These are phyloP conservation scores for Hemiprocne comata DNA, from an alignment of 2,113 vertebrate species.

Conservation along the genomic window DNA sequence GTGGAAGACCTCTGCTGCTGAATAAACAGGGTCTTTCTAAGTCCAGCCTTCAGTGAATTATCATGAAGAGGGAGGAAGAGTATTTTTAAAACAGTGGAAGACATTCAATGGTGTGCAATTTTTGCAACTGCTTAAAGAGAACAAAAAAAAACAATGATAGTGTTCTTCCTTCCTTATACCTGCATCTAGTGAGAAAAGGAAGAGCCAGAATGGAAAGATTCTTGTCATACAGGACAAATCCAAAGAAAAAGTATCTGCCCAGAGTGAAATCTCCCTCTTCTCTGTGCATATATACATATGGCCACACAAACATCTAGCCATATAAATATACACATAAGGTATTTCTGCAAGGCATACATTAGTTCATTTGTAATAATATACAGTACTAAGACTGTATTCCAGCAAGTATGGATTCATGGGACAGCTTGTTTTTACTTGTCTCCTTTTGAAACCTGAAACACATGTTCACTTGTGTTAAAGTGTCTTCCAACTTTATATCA, in stretches of 20 bases:
- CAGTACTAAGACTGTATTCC: neutral
- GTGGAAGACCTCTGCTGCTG: neutral
- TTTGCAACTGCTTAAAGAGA: neutral
- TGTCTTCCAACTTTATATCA: neutral
- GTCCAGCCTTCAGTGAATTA: neutral
- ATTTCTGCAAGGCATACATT: constrained; percentile 4
- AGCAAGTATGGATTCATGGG: neutral
- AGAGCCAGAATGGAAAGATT: neutral
- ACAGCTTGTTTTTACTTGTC: constrained; percentile 43
- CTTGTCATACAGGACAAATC: neutral
- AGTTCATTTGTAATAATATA: constrained; percentile 44
- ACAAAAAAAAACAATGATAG: constrained; percentile 11
- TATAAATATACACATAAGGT: constrained; percentile 21
- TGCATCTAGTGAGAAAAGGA: neutral
- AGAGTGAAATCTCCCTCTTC: neutral
- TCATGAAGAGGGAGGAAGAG: neutral
- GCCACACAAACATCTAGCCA: neutral
- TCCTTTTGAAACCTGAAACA: constrained; percentile 11
- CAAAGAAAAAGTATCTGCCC: neutral
- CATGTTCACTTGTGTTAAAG: neutral
- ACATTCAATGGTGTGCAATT: neutral
- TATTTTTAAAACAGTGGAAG: constrained; percentile 44
- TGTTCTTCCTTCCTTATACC: constrained; percentile 27
- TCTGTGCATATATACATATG: neutral
- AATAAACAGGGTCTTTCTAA: neutral